These are phyloP conservation scores for Macrostomum cliftonense DNA, from an alignment of 2,888 invertebrate species.

Conservation along the genomic window DNA sequence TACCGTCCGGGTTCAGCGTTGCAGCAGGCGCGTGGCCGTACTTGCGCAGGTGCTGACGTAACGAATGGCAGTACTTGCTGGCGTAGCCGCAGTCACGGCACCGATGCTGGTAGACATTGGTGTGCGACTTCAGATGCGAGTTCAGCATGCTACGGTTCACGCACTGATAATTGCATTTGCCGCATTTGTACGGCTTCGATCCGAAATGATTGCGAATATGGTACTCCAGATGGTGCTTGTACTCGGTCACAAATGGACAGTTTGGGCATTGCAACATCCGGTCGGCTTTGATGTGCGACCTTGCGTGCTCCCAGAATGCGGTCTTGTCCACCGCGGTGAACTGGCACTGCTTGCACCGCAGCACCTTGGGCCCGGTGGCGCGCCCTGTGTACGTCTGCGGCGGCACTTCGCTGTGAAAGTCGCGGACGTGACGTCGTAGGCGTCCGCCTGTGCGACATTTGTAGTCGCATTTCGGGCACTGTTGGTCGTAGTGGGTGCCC, in stretches of 20 bases:
- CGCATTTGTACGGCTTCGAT: constrained; percentile 81
- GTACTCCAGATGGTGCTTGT: constrained; percentile 92
- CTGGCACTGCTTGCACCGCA: constrained; percentile 76
- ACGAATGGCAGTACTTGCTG: constrained; percentile 87
- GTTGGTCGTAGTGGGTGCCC: constrained; percentile 42
- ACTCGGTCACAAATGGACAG: constrained; percentile 91
- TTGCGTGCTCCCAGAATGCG: constrained; percentile 78
- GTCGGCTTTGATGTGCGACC: constrained; percentile 71
- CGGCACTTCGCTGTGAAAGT: constrained; percentile 37
- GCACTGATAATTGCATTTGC: constrained; percentile 48
- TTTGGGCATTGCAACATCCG: constrained; percentile 70
- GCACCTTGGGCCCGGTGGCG: constrained; percentile 47
- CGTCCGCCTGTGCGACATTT: constrained; percentile 42
- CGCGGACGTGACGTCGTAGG: constrained; percentile 42
- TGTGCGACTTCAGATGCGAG: constrained; percentile 88
- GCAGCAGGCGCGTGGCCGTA: constrained; percentile 73
- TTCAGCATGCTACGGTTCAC: constrained; percentile 69
- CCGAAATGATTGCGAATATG: constrained; percentile 81
- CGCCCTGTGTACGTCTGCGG: constrained; percentile 27
- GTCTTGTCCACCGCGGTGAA: constrained; percentile 50
- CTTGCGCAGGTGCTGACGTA: constrained; percentile 80
- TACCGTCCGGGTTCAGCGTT: constrained; percentile 49
- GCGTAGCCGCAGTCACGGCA: constrained; percentile 56
- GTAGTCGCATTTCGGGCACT: constrained; percentile 43
- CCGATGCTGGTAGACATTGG: constrained; percentile 80